Evolutionary conservation across 2,113 vertebrate genomes (phyloP).

Genomic region (Cyprinodon brontotheroides): DNA sequence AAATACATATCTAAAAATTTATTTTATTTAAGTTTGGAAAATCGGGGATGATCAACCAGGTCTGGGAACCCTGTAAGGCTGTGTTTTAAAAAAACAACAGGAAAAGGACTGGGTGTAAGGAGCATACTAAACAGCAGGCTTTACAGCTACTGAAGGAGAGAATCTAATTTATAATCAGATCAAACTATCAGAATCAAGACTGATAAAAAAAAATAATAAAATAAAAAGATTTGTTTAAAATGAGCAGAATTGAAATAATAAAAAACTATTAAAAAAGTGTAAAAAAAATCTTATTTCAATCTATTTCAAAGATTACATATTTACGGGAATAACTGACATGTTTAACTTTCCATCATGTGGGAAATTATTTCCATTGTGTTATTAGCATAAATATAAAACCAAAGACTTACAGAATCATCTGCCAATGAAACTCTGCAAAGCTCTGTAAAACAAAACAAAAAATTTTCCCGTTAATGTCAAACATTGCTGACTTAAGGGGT

Average conservation of each 20-base stretch:
- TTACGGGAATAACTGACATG: background rate
- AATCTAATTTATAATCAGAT: background rate
- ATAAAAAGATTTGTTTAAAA: background rate
- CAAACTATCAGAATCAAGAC: background rate
- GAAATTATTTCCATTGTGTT: background rate
- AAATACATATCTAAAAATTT: no score
- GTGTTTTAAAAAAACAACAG: no score
- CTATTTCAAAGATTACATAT: background rate
- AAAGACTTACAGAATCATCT: conserved; percentile 92
- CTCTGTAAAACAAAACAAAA: conserved; percentile 75
- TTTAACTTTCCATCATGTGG: no score
- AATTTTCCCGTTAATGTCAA: conserved; percentile 1
- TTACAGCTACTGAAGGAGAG: no score
- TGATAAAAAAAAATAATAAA: background rate
- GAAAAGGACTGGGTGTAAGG: no score
- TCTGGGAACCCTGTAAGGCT: no score
- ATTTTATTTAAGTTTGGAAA: no score
- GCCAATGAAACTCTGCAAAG: conserved; percentile 89
- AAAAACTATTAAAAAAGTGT: no score
- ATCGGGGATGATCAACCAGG: no score
- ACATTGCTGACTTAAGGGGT: background rate
- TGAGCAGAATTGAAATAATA: no score
- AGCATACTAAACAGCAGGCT: no score
- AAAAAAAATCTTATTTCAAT: no score
- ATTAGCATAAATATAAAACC: background rate